Conservation (phyloP, 1,140 invertebrate genomes). For the Drosophila navojoa region DNA sequence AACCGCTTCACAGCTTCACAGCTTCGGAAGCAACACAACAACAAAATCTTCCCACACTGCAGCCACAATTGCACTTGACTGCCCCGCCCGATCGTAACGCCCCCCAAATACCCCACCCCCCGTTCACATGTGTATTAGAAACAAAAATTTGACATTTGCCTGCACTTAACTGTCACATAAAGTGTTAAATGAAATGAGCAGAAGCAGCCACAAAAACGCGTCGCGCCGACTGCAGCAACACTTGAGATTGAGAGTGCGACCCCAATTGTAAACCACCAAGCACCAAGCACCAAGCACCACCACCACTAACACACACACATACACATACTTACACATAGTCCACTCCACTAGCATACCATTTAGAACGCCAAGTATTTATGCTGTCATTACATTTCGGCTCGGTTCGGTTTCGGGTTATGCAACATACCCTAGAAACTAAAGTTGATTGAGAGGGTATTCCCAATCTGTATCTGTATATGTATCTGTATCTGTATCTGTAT, state of each 20-base stretch:
- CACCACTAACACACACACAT: conserved; percentile 17
- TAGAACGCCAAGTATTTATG: conserved; percentile 70
- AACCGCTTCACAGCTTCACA: conserved; percentile 20
- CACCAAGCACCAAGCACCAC: conserved; percentile 36
- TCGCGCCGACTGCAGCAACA: conserved; percentile 58
- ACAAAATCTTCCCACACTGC: conserved; percentile 69
- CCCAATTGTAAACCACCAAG: conserved; percentile 58
- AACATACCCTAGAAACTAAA: conserved; percentile 31
- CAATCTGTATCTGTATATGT: too few relatives aligned
- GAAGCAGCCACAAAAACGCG: conserved; percentile 62
- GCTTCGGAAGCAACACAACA: neutral
- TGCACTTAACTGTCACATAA: conserved; percentile 79
- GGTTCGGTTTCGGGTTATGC: conserved; percentile 60
- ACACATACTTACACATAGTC: conserved; percentile 1
- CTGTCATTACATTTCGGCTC: conserved; percentile 76
- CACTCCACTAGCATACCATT: conserved; percentile 40
- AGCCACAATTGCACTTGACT: conserved; percentile 57
- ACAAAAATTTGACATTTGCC: conserved; percentile 78
- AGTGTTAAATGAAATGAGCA: conserved; percentile 80
- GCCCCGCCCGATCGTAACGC: conserved; percentile 20
- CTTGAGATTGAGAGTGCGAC: conserved; percentile 72
- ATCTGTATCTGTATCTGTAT: too few relatives aligned
- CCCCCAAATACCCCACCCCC: neutral
- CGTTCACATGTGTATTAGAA: conserved; percentile 48
- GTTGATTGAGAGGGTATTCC: neutral